Evolutionary conservation across 2,888 invertebrate genomes (phyloP).

Genomic region (Platycheirus albimanus): DNA sequence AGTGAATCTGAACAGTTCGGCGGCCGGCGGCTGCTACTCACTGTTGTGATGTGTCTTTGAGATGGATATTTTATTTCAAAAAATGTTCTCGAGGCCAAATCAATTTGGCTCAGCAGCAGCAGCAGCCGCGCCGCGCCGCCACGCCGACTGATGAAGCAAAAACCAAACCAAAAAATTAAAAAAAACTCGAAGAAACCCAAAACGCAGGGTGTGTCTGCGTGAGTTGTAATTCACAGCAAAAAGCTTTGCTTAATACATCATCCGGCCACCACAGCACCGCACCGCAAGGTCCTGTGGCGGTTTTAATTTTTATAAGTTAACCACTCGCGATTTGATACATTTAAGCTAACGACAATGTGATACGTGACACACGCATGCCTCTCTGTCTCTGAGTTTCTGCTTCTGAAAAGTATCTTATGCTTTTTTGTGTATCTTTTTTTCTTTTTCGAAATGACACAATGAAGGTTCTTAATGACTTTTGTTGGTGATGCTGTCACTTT

Average conservation of each 20-base stretch:
- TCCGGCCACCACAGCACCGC: no score
- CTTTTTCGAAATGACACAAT: background rate
- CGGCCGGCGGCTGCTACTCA: background rate
- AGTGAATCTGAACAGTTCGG: background rate
- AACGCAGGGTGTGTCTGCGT: slow-evolving; percentile 29
- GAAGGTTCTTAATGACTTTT: slow-evolving; percentile 19
- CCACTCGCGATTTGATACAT: background rate
- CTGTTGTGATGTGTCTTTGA: slow-evolving; percentile 14
- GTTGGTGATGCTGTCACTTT: slow-evolving; percentile 26
- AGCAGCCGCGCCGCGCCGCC: no score
- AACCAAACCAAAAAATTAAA: background rate
- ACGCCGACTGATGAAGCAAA: slow-evolving; percentile 5
- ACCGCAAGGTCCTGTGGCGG: slow-evolving; percentile 7
- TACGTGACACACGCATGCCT: background rate
- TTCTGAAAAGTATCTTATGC: background rate
- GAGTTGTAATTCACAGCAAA: slow-evolving; percentile 7
- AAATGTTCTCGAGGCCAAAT: slow-evolving; percentile 39
- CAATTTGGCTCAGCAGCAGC: slow-evolving; percentile 26
- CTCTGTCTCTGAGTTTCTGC: slow-evolving; percentile 3
- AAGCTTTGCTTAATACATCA: background rate
- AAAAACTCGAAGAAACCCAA: background rate
- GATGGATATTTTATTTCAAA: slow-evolving; percentile 21
- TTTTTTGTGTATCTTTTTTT: background rate
- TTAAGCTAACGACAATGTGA: slow-evolving; percentile 17
- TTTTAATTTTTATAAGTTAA: background rate